Conservation (phyloP, 37 sponge, comb jelly and placozoan species). For the Eunapius fragilis region DNA sequence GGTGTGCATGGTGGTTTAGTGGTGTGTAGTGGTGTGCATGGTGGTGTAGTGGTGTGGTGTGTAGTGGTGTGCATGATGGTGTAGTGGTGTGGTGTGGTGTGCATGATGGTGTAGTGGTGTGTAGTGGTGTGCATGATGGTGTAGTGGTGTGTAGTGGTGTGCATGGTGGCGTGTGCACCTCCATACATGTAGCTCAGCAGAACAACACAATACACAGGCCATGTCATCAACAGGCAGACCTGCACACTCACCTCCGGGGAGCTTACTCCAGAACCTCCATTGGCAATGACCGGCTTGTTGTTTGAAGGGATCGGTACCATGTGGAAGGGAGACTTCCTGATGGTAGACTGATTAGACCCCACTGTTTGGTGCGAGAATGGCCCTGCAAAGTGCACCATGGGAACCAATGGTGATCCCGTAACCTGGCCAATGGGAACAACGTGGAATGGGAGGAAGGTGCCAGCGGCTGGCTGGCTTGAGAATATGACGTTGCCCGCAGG, state of each 20-base stretch:
- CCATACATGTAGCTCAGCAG: neutral
- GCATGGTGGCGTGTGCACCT: too few species aligned
- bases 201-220: neutral
- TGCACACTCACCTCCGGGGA: neutral
- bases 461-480: neutral
- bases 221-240: neutral
- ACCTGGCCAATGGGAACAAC: neutral
- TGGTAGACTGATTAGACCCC: neutral
- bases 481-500: neutral
- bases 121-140: too few species aligned
- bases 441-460: neutral
- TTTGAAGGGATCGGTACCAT: constrained; percentile 51
- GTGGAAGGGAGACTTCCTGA: constrained; percentile 37
- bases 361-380: neutral
- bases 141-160: too few species aligned
- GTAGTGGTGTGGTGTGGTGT: too few species aligned
- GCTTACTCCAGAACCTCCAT: neutral
- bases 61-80: too few species aligned
- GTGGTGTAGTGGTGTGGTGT: too few species aligned
- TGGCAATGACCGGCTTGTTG: neutral
- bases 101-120: too few species aligned
- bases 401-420: neutral
- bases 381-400: neutral
- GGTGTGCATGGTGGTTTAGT: too few species aligned
- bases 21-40: too few species aligned